phyloP scores from a whole-genome alignment of 2,797 vertebrate species.

The Phalloptychus januarius region DNA sequence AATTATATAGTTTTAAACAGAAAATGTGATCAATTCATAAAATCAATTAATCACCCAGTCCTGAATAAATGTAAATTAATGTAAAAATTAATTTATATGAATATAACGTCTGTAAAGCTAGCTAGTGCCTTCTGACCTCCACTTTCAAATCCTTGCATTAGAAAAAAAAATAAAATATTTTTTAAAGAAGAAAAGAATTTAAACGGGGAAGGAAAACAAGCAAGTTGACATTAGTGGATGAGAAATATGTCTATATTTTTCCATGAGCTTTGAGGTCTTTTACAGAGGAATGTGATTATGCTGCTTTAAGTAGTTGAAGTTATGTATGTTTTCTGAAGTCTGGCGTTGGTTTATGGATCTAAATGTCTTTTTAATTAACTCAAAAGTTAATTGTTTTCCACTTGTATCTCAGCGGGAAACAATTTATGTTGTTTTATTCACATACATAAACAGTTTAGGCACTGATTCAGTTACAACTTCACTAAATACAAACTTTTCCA shows the following conservation, averaged over 20 bases:
- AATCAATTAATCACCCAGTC: too few relatives aligned
- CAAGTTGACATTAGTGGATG: not conserved
- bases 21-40: too few relatives aligned
- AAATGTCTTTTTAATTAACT: not conserved
- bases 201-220: not conserved
- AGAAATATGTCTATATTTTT: not conserved
- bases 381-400: too few relatives aligned
- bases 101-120: not conserved
- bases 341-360: not conserved
- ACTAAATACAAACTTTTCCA: not conserved
- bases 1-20: too few relatives aligned
- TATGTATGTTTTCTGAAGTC: not conserved
- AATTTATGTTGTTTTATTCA: not conserved
- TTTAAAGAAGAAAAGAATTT: not conserved
- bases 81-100: not conserved
- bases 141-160: not conserved
- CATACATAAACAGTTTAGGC: not conserved
- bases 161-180: not conserved
- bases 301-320: not conserved
- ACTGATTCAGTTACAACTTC: not conserved
- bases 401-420: not conserved
- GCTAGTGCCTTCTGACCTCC: not conserved
- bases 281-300: not conserved
- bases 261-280: not conserved
- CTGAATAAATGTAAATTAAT: too few relatives aligned